Percentiles rank a stretch among this genome's conserved stretches.
phyloP scores from a whole-genome alignment of 2,797 vertebrate genomes.

The Peromyscus attwateri region DNA sequence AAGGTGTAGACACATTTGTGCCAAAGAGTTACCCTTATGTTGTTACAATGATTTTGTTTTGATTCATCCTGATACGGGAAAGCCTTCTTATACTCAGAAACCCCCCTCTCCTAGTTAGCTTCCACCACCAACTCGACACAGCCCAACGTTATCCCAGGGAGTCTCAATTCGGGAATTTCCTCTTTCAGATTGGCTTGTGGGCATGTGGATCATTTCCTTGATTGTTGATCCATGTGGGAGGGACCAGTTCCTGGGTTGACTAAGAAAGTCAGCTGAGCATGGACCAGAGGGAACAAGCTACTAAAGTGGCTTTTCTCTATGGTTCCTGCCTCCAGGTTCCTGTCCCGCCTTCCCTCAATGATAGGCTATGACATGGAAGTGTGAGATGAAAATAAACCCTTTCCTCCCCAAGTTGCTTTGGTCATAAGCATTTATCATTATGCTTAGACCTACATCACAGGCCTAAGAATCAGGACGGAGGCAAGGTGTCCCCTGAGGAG shows the following conservation, averaged over 20 bases:
- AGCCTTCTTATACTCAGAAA: slow-evolving; percentile 25
- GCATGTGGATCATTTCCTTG: not conserved
- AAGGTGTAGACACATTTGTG: not conserved
- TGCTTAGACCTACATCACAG: not conserved
- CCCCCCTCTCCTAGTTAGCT: not conserved
- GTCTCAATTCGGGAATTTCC: not conserved
- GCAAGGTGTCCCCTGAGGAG: slow-evolving; percentile 7
- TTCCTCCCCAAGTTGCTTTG: not conserved
- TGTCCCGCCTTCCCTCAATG: not conserved
- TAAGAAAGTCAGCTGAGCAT: not conserved
- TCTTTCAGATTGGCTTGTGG: not conserved
- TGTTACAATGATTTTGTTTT: not conserved
- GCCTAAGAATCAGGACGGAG: not conserved
- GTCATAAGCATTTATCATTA: not conserved
- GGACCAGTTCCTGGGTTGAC: not conserved
- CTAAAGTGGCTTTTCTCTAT: not conserved
- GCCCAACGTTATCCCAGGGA: not conserved
- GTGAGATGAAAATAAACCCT: not conserved
- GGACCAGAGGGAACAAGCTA: not conserved
- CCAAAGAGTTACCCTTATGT: not conserved
- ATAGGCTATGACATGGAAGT: not conserved
- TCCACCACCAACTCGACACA: not conserved
- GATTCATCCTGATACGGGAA: slow-evolving; percentile 3
- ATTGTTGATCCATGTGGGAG: not conserved
- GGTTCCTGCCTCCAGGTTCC: not conserved